Evolutionary conservation across 2,113 vertebrate species (phyloP).

Genomic region (Oryzias curvinotus): DNA sequence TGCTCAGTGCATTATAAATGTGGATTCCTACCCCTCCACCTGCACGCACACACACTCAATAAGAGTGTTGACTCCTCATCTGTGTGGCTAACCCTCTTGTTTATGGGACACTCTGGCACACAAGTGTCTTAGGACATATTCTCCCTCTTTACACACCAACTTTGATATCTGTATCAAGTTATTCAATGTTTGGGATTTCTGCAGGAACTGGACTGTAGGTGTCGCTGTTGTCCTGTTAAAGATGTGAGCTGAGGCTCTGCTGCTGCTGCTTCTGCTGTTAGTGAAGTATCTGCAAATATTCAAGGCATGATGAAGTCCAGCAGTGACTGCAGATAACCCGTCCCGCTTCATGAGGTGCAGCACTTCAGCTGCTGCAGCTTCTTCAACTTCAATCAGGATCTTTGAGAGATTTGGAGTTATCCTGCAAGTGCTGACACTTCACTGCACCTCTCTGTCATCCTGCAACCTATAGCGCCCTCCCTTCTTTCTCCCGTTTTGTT

Average conservation of each 20-base stretch:
- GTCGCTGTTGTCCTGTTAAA: slow-evolving; percentile 32
- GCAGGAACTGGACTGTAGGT: slow-evolving; percentile 25
- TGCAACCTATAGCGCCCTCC: slow-evolving; percentile 41
- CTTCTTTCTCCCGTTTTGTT: slow-evolving; percentile 29
- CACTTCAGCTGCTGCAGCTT: not conserved
- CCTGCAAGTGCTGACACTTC: slow-evolving; percentile 24
- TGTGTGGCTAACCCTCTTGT: slow-evolving; percentile 33
- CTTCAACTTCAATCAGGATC: not conserved
- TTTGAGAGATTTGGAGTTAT: not conserved
- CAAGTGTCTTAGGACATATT: no score
- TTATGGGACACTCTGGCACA: no score
- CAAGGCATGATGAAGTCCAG: slow-evolving; percentile 25
- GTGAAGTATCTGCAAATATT: slow-evolving; percentile 31
- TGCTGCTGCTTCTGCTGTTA: not conserved
- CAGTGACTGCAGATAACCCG: slow-evolving; percentile 25
- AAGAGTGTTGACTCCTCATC: slow-evolving; percentile 13
- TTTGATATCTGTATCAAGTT: no score
- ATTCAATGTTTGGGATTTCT: not conserved
- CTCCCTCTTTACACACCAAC: no score
- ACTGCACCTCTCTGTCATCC: slow-evolving; percentile 11
- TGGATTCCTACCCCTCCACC: not conserved
- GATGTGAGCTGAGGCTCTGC: not conserved
- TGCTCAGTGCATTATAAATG: slow-evolving; percentile 41
- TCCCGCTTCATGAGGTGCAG: not conserved
- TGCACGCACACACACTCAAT: slow-evolving; percentile 31